Evolutionary conservation across 2,888 invertebrate species (phyloP).

Genomic region (Sthenelais limicola): DNA sequence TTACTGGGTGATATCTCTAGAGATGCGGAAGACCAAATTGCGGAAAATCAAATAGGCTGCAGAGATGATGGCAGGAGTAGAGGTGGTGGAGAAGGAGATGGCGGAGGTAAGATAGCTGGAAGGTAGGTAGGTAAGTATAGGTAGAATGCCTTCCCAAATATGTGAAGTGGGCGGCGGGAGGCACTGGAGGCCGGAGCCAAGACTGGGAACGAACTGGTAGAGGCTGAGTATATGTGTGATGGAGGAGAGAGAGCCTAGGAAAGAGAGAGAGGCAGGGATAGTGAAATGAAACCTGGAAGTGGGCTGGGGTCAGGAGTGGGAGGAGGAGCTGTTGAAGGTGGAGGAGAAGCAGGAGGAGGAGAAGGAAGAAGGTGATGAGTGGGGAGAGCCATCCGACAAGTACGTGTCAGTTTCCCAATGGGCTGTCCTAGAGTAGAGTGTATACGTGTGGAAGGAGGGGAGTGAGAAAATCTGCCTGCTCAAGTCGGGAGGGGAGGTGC

Average conservation of each 20-base stretch:
- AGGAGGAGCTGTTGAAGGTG: neutral
- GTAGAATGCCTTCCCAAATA: constrained; percentile 36
- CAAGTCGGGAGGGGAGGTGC: neutral
- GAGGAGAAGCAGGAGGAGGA: neutral
- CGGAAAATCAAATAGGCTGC: too few relatives aligned
- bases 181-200: constrained; percentile 1
- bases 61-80: too few relatives aligned
- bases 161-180: constrained; percentile 22
- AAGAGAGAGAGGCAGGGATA: neutral
- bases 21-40: too few relatives aligned
- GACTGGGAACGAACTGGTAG: neutral
- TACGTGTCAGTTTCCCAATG: constrained; percentile 33
- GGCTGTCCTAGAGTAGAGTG: too few relatives aligned
- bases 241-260: neutral
- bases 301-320: constrained; percentile 3
- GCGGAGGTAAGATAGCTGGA: neutral
- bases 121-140: neutral
- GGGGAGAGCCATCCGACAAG: constrained; percentile 17
- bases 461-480: too few relatives aligned
- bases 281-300: constrained; percentile 2
- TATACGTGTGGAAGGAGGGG: neutral
- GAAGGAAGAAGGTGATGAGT: constrained; percentile 28
- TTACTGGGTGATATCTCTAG: too few relatives aligned
- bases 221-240: neutral
- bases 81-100: too few relatives aligned